Evolutionary conservation across 2,888 invertebrate species (phyloP).

Genomic region (Sthenelais limicola): DNA sequence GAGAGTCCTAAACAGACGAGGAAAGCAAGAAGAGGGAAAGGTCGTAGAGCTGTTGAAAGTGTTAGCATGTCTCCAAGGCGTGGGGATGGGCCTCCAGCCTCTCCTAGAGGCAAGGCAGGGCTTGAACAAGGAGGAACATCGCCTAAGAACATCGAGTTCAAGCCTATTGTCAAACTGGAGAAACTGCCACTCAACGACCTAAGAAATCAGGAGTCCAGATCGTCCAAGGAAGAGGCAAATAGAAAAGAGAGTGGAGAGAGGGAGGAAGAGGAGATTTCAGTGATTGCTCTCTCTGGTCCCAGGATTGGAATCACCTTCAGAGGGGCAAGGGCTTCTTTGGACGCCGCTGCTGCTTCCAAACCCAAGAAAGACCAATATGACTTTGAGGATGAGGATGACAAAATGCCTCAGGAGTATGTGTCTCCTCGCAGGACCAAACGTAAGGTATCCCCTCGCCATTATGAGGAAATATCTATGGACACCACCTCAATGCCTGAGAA

Average conservation of each 20-base stretch:
- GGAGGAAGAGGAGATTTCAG: neutral
- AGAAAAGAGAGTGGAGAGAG: conserved; percentile 9
- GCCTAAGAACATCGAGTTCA: conserved; percentile 33
- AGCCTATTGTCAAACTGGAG: conserved; percentile 59
- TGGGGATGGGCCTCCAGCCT: conserved; percentile 22
- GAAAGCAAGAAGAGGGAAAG: conserved; percentile 27
- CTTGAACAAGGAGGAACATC: conserved; percentile 41
- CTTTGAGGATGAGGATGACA: conserved; percentile 51
- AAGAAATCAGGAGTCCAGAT: conserved; percentile 1
- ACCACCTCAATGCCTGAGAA: neutral
- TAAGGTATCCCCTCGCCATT: conserved; percentile 1
- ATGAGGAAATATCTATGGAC: conserved; percentile 33
- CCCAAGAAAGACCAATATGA: conserved; percentile 49
- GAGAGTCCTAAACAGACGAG: conserved; percentile 12
- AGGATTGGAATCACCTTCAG: conserved; percentile 19
- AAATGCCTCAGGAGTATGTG: conserved; percentile 37
- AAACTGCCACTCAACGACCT: conserved; percentile 48
- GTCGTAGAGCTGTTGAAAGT: conserved; percentile 31
- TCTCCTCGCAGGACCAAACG: conserved; percentile 14
- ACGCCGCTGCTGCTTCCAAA: neutral
- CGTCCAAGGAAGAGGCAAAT: conserved; percentile 12
- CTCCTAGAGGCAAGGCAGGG: conserved; percentile 35
- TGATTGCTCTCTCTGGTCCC: neutral
- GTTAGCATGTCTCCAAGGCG: conserved; percentile 39
- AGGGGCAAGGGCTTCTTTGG: neutral